These are phyloP conservation scores for Mythimna pallens DNA, from an alignment of 2,888 invertebrate genomes.

Conservation along the genomic window DNA sequence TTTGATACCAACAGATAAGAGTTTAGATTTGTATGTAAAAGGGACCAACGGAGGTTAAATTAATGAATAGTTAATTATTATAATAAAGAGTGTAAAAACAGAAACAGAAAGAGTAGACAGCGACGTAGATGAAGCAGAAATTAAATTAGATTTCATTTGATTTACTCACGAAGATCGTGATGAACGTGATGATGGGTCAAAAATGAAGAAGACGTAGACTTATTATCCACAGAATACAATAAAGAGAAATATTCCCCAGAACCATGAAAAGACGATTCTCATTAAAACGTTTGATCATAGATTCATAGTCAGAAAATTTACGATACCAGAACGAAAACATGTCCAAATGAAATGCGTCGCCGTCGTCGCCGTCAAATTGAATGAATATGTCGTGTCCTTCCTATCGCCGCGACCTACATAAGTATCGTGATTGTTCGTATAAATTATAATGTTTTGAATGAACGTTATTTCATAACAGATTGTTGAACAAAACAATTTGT, in stretches of 20 bases:
- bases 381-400: slow-evolving; percentile 56
- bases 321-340: slow-evolving; percentile 28
- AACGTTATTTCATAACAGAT: slow-evolving; percentile 56
- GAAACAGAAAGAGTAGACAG: neutral
- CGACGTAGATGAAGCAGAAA: too few species aligned
- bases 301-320: neutral
- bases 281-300: slow-evolving; percentile 23
- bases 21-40: neutral
- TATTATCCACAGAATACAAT: neutral
- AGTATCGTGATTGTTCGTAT: slow-evolving; percentile 58
- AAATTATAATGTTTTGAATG: slow-evolving; percentile 62
- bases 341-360: slow-evolving; percentile 38
- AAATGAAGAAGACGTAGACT: neutral
- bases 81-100: neutral
- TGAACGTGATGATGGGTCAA: too few species aligned
- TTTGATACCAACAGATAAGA: slow-evolving; percentile 8
- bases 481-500: slow-evolving; percentile 55
- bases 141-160: too few species aligned
- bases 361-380: slow-evolving; percentile 33
- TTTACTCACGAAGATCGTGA: too few species aligned
- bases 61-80: neutral
- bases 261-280: neutral
- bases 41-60: neutral
- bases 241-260: neutral
- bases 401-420: slow-evolving; percentile 54